These are phyloP conservation scores for Puffinus mauretanicus DNA, from an alignment of 2,113 vertebrate species.

Conservation along the genomic window DNA sequence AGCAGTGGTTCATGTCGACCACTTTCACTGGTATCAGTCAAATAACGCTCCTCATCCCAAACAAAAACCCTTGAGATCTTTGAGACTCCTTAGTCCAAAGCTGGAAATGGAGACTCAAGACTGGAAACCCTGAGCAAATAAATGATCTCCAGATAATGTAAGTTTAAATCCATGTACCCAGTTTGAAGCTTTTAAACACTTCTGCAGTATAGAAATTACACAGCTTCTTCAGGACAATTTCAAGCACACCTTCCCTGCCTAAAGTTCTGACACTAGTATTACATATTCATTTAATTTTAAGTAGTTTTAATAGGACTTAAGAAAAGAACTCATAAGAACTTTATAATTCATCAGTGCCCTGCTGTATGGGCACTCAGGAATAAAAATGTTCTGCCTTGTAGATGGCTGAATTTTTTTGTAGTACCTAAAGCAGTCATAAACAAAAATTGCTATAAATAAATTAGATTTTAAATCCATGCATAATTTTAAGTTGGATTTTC, in stretches of 20 bases:
- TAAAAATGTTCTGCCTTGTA: background rate
- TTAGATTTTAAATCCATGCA: background rate
- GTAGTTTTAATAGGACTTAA: background rate
- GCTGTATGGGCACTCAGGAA: background rate
- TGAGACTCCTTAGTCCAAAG: background rate
- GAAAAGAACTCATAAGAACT: background rate
- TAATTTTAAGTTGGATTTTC: conserved; percentile 26
- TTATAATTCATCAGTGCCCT: background rate
- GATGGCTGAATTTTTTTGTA: background rate
- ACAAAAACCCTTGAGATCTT: background rate
- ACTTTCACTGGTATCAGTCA: accelerated
- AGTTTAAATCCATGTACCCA: accelerated
- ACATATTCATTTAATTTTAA: accelerated
- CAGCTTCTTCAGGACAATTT: background rate
- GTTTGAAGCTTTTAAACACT: background rate
- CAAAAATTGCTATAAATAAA: background rate
- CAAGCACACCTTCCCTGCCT: background rate
- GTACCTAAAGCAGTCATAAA: background rate
- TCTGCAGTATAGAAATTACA: background rate
- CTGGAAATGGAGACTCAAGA: background rate
- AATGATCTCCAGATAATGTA: accelerated
- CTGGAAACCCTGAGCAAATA: background rate
- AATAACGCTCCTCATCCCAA: background rate
- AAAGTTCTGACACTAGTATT: background rate
- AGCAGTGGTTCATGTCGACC: accelerated